Conservation (phyloP, 2,113 vertebrate genomes). For the Camelus dromedarius region DNA sequence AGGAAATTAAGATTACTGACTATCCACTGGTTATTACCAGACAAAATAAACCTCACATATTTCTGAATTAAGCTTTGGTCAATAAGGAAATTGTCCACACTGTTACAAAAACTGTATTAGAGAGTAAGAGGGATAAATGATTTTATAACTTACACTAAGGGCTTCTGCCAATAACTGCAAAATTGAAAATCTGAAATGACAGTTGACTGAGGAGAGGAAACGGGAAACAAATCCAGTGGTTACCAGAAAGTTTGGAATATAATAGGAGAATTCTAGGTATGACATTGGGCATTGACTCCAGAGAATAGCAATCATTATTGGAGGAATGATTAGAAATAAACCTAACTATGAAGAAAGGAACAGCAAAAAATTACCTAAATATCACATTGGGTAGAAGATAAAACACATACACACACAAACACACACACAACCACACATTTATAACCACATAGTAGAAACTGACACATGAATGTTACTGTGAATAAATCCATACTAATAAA, state of each 20-base stretch:
- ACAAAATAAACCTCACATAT: neutral
- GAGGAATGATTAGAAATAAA: neutral
- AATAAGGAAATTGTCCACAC: neutral
- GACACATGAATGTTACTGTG: neutral
- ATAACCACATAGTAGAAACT: neutral
- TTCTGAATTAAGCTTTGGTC: neutral
- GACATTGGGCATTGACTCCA: neutral
- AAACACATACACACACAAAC: neutral
- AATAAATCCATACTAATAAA: neutral
- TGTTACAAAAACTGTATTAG: no score
- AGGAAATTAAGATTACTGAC: neutral
- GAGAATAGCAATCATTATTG: neutral
- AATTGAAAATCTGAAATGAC: neutral
- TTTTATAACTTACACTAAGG: neutral
- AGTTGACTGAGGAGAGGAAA: neutral
- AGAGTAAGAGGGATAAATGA: no score
- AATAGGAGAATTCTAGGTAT: neutral
- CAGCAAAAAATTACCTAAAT: neutral
- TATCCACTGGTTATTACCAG: neutral
- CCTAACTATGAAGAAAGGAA: neutral
- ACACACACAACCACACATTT: neutral
- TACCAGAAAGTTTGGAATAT: neutral
- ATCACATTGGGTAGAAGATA: neutral
- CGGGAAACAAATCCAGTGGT: neutral
- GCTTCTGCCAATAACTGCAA: neutral